These are phyloP conservation scores for Dynastes hyllus DNA, from an alignment of 2,888 invertebrate genomes.

Conservation along the genomic window DNA sequence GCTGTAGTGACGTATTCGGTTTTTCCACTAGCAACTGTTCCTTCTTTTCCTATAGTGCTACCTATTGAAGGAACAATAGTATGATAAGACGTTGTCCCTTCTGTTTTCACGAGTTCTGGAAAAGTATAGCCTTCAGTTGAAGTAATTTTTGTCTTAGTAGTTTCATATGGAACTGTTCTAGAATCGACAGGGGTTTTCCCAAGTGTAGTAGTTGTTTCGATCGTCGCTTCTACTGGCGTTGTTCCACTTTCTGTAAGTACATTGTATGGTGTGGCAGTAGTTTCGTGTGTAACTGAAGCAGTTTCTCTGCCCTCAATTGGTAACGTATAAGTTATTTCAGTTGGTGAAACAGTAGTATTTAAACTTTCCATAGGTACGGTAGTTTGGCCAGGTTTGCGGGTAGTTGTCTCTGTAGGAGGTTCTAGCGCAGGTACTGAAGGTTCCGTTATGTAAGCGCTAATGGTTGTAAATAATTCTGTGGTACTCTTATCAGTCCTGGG, in stretches of 20 bases:
- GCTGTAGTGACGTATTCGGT: constrained; percentile 10
- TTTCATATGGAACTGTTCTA: constrained; percentile 66
- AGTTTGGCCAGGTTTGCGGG: background rate
- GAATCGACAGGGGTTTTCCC: constrained; percentile 62
- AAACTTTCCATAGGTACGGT: background rate
- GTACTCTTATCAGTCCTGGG: background rate
- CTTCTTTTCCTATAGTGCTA: too few relatives aligned
- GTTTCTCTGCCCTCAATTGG: background rate
- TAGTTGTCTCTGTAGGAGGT: constrained; percentile 3
- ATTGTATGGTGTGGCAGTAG: background rate
- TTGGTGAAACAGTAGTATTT: background rate
- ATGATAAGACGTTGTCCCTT: background rate
- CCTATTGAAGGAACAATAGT: background rate
- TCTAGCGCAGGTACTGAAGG: too few relatives aligned
- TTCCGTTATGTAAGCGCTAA: background rate
- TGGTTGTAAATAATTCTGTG: background rate
- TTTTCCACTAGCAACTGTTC: too few relatives aligned
- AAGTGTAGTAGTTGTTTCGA: constrained; percentile 32
- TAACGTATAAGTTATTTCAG: background rate
- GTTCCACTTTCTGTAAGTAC: background rate
- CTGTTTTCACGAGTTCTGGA: background rate
- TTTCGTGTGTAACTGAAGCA: background rate
- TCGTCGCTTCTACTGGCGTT: background rate
- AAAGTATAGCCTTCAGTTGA: constrained; percentile 48
- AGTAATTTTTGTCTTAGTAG: constrained; percentile 59